phyloP scores from a whole-genome alignment of 2,113 vertebrate genomes.

The Eulemur macaco region DNA sequence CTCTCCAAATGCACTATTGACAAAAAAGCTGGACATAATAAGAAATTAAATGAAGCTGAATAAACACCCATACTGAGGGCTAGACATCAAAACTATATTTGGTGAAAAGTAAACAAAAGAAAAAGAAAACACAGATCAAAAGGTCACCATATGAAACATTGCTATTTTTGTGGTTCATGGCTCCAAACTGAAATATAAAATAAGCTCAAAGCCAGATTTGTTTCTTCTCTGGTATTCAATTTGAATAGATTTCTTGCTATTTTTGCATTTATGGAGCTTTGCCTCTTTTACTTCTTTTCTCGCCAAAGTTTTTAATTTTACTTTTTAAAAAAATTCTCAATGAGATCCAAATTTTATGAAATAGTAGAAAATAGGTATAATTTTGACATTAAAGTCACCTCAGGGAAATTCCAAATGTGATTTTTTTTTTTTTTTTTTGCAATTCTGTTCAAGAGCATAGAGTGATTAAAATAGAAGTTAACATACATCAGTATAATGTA shows the following conservation, averaged over 20 bases:
- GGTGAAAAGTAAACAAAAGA: slow-evolving; percentile 70
- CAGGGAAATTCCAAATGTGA: not conserved
- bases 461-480: slow-evolving; percentile 37
- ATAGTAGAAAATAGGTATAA: not conserved
- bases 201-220: not conserved
- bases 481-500: not conserved
- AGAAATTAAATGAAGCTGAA: slow-evolving; percentile 85
- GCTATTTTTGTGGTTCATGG: not conserved
- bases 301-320: not conserved
- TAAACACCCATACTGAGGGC: slow-evolving; percentile 73
- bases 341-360: not conserved
- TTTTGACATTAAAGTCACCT: slow-evolving; percentile 42
- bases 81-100: slow-evolving; percentile 66
- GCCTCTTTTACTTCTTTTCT: not conserved
- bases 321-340: not conserved
- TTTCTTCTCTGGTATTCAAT: slow-evolving; percentile 9
- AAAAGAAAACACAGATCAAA: slow-evolving; percentile 36
- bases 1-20: slow-evolving; percentile 81
- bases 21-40: slow-evolving; percentile 75
- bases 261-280: not conserved
- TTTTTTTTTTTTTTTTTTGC: not conserved
- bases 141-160: not conserved
- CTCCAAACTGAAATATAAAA: slow-evolving; percentile 26
- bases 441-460: not conserved
- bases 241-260: not conserved